These are phyloP conservation scores for Hydriomena furcata DNA, from an alignment of 2,888 invertebrate species.

Conservation along the genomic window DNA sequence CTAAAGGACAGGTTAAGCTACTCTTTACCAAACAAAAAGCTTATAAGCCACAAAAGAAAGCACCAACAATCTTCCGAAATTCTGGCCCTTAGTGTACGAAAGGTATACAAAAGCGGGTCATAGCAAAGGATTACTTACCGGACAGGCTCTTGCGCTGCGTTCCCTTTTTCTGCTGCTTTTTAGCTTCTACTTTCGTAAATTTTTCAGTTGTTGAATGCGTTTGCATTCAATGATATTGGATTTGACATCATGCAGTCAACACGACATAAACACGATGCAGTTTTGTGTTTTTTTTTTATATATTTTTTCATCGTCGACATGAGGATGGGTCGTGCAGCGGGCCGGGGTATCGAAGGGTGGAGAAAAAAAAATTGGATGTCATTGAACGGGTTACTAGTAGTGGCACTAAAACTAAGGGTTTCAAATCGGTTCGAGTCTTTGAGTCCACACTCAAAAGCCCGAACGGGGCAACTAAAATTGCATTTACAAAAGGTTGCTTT, in stretches of 20 bases:
- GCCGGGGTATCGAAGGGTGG: constrained; percentile 72
- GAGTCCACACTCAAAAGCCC: constrained; percentile 53
- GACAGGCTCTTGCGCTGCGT: constrained; percentile 89
- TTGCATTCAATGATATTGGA: constrained; percentile 69
- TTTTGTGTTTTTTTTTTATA: constrained; percentile 75
- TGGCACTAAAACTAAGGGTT: constrained; percentile 68
- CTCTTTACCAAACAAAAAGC: constrained; percentile 44
- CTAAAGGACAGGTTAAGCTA: constrained; percentile 56
- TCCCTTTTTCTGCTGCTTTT: constrained; percentile 95
- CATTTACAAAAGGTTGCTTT: constrained; percentile 71
- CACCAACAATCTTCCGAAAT: constrained; percentile 41
- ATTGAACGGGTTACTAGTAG: constrained; percentile 79
- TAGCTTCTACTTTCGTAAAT: constrained; percentile 90
- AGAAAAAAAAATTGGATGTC: constrained; percentile 81
- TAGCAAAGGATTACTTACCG: constrained; percentile 88
- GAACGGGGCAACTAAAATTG: constrained; percentile 58
- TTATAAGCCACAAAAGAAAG: constrained; percentile 52
- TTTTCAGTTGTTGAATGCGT: constrained; percentile 58
- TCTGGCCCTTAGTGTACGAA: constrained; percentile 64
- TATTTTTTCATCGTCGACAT: constrained; percentile 75
- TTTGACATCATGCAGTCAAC: constrained; percentile 81
- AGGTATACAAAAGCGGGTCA: constrained; percentile 60
- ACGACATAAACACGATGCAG: constrained; percentile 81
- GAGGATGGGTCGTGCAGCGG: constrained; percentile 76
- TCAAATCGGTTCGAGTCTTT: constrained; percentile 53